phyloP scores from a whole-genome alignment of 92 coral and sea anemone species.

The Phenganax stokvisi region DNA sequence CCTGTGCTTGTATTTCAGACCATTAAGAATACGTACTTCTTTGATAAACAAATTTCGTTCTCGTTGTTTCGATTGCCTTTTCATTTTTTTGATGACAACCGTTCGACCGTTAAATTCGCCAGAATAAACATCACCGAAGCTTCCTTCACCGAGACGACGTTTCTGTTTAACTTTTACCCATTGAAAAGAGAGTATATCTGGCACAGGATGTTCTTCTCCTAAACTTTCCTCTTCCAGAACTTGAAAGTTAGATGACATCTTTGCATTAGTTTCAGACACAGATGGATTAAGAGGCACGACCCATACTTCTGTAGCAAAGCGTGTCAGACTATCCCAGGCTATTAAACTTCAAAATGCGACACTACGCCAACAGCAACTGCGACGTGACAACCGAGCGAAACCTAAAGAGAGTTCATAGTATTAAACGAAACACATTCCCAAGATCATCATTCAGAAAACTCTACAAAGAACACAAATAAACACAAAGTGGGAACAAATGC shows the following conservation, averaged over 20 bases:
- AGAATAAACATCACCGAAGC: conserved; percentile 14
- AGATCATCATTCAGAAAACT: no score
- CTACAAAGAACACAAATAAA: no score
- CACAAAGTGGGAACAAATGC: no score
- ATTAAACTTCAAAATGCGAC: no score
- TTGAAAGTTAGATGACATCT: not conserved
- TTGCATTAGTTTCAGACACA: no score
- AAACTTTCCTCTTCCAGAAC: not conserved
- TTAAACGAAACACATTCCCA: no score
- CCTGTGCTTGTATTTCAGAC: conserved; percentile 29
- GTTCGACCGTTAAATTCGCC: not conserved
- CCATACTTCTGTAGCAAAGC: no score
- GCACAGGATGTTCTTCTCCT: not conserved
- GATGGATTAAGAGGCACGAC: no score
- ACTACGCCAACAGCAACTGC: no score
- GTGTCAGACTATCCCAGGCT: no score
- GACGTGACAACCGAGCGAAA: no score
- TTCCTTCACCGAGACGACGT: not conserved
- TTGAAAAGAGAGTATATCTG: not conserved
- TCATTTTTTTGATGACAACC: not conserved
- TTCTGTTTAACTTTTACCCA: not conserved
- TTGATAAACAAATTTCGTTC: conserved; percentile 16
- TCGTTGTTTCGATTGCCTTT: not conserved
- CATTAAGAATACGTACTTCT: conserved; percentile 40
- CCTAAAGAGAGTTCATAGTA: no score